Base-by-base conservation (phyloP, 2,797 vertebrate genomes). In the Acomys russatus region DNA sequence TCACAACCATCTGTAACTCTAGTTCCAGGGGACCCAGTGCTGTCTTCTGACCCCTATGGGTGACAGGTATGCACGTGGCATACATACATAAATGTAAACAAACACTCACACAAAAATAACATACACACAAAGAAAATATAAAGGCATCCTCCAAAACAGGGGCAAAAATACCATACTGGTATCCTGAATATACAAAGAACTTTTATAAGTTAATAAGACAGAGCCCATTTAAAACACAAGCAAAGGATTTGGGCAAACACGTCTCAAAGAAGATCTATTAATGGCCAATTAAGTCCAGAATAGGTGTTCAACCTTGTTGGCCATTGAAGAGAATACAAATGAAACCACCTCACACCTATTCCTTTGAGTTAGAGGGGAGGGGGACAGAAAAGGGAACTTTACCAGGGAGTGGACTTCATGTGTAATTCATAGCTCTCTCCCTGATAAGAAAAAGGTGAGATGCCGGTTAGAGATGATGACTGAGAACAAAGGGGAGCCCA, bases 391-490 rank as follows among this genome's bases (percentile, higher is more conserved):
- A 89, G 66, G 85, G 28, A 94, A 61, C 97, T 96, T 98, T 99
- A 99, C 99, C 99, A 98, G 79, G 98, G 94, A 66, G 98, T 95
- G 54, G 98, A 97, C 96, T 98, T 98, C 96, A 99, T 94, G 54
- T 99, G 97, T 92, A 99, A 97, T 95, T 99, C 98, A 97, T 98
- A 99, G 63, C 97, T 98, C 92, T 98, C 98, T 22, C 97, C 97
- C 99, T 99, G 96, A 49, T 98, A 98, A 98, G 92, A 6, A 95
- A 97, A 68, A 98, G 64, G 44, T 1, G 76, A 94, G 80, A 73
- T 70, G 22, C 12, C 79, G 63, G 25, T 95, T 76, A 97, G 71
- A n/a, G 66, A 44, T 25, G 74, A 51, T 17, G 30, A 54, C 61
- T 83, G 59, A 79, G 83, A 91, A 49, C 86, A 59, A 70, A 91